Evolutionary conservation across 2,113 vertebrate species (phyloP).

Genomic region (Rhinopomastus cyanomelas): DNA sequence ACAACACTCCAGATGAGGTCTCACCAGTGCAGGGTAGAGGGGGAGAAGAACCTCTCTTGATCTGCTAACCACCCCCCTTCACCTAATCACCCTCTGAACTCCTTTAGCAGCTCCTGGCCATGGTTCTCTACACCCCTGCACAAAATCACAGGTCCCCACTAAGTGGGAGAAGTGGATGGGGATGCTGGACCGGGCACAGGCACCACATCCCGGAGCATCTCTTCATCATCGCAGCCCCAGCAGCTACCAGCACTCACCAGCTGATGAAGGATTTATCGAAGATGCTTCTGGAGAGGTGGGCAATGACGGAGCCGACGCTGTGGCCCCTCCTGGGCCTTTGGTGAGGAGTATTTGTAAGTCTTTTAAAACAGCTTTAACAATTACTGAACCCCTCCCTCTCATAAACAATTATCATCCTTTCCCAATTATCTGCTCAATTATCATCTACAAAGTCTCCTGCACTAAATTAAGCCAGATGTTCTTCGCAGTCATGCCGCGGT

Average conservation of each 20-base stretch:
- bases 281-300: not conserved
- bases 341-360: conserved; percentile 17
- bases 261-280: fast-evolving
- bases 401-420: conserved; percentile 47
- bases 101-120: not conserved
- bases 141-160: fast-evolving
- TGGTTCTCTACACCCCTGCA: fast-evolving
- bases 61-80: too few species aligned
- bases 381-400: conserved; percentile 39
- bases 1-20: too few species aligned
- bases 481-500: not conserved
- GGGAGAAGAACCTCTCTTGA: too few species aligned
- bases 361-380: conserved; percentile 49
- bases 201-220: fast-evolving
- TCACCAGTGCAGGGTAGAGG: too few species aligned
- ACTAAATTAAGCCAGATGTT: conserved; percentile 57
- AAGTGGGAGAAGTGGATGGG: fast-evolving
- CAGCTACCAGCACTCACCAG: not conserved
- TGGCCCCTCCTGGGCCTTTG: not conserved
- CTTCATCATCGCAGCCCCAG: fast-evolving
- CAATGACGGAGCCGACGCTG: not conserved
- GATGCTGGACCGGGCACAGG: fast-evolving
- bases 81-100: fast-evolving
- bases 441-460: conserved; percentile 59
- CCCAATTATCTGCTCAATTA: conserved; percentile 69